Base-by-base conservation (phyloP, 2,113 vertebrate species). In the Quiscalus mexicanus region DNA sequence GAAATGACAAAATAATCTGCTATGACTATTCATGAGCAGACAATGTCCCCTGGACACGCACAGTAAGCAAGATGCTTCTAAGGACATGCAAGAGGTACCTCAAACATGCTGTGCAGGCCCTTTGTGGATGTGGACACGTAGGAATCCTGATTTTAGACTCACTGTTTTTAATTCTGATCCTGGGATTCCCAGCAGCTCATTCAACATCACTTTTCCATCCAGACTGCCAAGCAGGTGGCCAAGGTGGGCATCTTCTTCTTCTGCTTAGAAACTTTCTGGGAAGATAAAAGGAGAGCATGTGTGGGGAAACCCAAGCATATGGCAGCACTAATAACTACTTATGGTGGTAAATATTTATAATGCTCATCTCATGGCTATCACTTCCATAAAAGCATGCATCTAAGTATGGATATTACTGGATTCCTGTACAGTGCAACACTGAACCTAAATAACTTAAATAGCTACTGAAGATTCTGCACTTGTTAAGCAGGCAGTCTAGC, bases 91-190 rank as follows among this genome's bases (percentile, higher is more conserved):
- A 74, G 64, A 67, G 70, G 10, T 24, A 42, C 16, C 6, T 9
- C 21, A 37, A 35, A 35, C 3, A 2, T 11, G 23, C 5, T 44
- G 10, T 5, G 2, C 30, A 60, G 35, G 21, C 2, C 4, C 0
- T 39, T 69, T 59, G 44, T 55, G 18, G 20, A 11, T 70, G 47
- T 17, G 52, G 11, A 33, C 1, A 4, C 6, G 14, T 0, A 0
- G 25, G 35, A 70, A 77, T 55, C 30, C 14, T 63, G 17, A 10
- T 44, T 83, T 86, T 47, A 53, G 49, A 20, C 12, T 47, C 33
- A 3, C 0, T 30, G 35, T 2, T 83, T 59, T 75, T 83, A 23
- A 45, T 89, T 60, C 60, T 81, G 55, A 27, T 15, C 1, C 0
- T 5, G 4, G 20, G 44, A 68, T 56, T 16, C 39, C 37, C 41